A percentile compares a stretch with the other conserved stretches of the same genome.
These are phyloP conservation scores for Archilochus colubris DNA, from an alignment of 2,113 vertebrate species.

Conservation along the genomic window DNA sequence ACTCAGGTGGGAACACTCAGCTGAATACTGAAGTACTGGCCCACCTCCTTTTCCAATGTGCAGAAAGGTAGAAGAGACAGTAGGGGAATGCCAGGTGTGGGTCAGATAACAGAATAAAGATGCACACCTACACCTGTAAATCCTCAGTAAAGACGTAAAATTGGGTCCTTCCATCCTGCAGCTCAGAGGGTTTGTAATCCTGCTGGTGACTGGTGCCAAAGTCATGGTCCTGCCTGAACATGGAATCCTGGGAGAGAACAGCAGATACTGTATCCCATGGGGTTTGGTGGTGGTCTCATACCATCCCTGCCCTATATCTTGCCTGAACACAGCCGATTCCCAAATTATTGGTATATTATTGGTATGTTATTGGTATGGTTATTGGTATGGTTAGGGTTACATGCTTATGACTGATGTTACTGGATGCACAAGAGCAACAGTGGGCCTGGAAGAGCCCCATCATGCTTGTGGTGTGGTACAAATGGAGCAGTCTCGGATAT, in stretches of 20 bases:
- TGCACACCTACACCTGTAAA: not conserved
- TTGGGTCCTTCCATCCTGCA: not conserved
- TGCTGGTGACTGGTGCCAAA: not conserved
- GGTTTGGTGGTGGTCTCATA: not conserved
- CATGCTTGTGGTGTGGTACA: not conserved
- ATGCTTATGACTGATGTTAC: not conserved
- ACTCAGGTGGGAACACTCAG: not conserved
- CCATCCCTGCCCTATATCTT: not conserved
- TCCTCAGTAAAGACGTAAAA: not conserved
- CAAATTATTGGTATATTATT: not conserved
- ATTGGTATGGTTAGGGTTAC: not conserved
- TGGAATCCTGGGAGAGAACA: not conserved
- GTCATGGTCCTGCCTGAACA: not conserved
- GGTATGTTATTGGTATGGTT: not conserved
- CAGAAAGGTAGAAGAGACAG: not conserved
- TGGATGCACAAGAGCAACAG: not conserved
- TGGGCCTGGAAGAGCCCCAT: not conserved
- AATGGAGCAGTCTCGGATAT: not conserved
- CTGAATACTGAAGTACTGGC: not conserved
- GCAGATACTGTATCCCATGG: fast-evolving
- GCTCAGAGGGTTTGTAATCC: not conserved
- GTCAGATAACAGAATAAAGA: not conserved
- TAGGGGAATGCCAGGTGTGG: not conserved
- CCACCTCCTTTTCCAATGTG: not conserved
- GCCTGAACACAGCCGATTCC: not conserved